Evolutionary conservation across 2,113 vertebrate genomes (phyloP).

Genomic region (Odocoileus virginianus): DNA sequence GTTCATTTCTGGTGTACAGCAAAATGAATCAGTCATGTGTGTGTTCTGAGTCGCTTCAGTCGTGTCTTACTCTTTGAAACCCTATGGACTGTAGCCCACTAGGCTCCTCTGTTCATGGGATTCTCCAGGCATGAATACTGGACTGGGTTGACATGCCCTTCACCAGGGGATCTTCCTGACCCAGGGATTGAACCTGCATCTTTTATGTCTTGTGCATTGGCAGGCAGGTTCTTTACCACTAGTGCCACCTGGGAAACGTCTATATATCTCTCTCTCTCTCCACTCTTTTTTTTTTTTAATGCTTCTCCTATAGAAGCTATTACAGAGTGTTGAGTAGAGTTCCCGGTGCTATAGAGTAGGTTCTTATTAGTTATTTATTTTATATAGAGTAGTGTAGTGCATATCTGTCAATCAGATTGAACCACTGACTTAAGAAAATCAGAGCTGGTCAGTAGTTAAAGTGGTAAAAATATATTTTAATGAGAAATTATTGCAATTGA

Average conservation of each 20-base stretch:
- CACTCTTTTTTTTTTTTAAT: not conserved
- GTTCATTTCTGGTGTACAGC: not conserved
- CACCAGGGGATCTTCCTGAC: not conserved
- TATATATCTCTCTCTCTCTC: fast-evolving
- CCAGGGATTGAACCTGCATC: not conserved
- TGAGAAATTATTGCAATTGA: not conserved
- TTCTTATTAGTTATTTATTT: not conserved
- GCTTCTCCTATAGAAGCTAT: not conserved
- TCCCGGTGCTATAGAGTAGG: not conserved
- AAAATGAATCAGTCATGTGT: not conserved
- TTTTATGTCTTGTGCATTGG: not conserved
- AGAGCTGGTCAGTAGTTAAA: not conserved
- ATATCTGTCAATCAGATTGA: not conserved
- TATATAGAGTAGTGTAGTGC: not conserved
- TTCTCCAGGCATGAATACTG: not conserved
- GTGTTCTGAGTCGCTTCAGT: not conserved
- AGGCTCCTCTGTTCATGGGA: not conserved
- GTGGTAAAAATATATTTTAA: not conserved
- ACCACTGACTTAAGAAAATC: not conserved
- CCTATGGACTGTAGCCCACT: not conserved
- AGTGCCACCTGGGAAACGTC: fast-evolving
- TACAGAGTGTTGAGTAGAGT: not conserved
- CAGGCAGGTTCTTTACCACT: not conserved
- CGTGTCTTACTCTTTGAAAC: not conserved
- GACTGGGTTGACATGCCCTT: not conserved